Conservation (phyloP, 2,888 invertebrate genomes). For the Mythimna albipuncta region DNA sequence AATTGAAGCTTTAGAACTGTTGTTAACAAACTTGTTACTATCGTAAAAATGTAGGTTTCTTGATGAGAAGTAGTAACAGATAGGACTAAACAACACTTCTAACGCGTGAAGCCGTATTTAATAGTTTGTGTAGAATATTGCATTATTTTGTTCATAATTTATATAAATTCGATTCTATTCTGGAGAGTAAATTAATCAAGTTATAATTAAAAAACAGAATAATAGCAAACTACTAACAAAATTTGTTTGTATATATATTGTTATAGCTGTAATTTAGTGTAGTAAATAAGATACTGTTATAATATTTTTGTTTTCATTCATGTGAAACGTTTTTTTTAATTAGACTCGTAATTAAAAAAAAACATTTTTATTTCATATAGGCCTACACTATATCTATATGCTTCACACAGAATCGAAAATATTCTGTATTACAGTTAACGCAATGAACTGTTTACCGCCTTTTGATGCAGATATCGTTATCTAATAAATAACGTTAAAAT, state of each 20-base stretch:
- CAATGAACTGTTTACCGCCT: too few species aligned
- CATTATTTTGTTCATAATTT: constrained; percentile 2
- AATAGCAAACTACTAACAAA: constrained; percentile 39
- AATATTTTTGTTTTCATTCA: constrained; percentile 32
- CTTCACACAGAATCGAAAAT: background rate
- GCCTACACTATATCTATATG: too few species aligned
- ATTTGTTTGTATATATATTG: constrained; percentile 39
- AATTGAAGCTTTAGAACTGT: background rate
- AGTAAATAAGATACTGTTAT: constrained; percentile 49
- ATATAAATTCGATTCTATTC: constrained; percentile 10
- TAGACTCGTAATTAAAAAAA: too few species aligned
- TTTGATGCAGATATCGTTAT: too few species aligned
- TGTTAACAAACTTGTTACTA: background rate
- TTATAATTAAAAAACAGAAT: background rate
- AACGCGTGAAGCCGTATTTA: background rate
- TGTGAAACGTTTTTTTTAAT: too few species aligned
- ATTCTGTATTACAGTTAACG: background rate
- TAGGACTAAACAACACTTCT: constrained; percentile 2
- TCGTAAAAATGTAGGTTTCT: background rate
- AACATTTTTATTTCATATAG: too few species aligned
- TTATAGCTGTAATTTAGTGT: constrained; percentile 36
- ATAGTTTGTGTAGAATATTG: constrained; percentile 1
- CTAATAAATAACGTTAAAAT: too few species aligned
- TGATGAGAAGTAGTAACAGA: background rate
- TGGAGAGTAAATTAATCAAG: constrained; percentile 11